Evolutionary conservation across 2,888 invertebrate species (phyloP).

Genomic region (Gryllus longicercus): DNA sequence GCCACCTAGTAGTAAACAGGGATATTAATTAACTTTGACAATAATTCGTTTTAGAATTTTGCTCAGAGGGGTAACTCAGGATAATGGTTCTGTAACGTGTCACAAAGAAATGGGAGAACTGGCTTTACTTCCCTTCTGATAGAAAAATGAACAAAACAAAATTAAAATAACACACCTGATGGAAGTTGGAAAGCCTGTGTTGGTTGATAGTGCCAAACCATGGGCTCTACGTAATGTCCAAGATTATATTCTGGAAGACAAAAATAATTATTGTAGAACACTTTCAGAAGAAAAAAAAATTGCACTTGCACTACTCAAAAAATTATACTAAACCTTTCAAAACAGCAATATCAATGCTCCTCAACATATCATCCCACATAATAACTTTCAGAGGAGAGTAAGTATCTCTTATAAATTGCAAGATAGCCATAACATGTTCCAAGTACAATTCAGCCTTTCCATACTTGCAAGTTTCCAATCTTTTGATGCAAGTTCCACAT

Average conservation of each 20-base stretch:
- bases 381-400: constrained; percentile 64
- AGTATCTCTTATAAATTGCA: constrained; percentile 57
- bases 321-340: constrained; percentile 52
- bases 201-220: constrained; percentile 65
- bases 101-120: too few relatives aligned
- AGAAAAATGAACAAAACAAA: too few relatives aligned
- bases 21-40: too few relatives aligned
- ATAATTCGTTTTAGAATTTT: too few relatives aligned
- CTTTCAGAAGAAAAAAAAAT: constrained; percentile 32
- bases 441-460: constrained; percentile 60
- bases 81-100: too few relatives aligned
- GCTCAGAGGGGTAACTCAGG: too few relatives aligned
- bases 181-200: constrained; percentile 53
- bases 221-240: constrained; percentile 61
- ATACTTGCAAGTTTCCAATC: constrained; percentile 48
- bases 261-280: background rate
- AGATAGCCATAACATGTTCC: constrained; percentile 63
- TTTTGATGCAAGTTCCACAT: constrained; percentile 57
- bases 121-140: too few relatives aligned
- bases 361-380: constrained; percentile 87
- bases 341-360: constrained; percentile 55
- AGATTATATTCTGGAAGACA: constrained; percentile 56
- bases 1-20: too few relatives aligned
- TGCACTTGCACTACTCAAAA: constrained; percentile 28
- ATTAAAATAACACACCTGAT: constrained; percentile 43